Evolutionary conservation across 2,113 vertebrate genomes (phyloP).

Genomic region (Narcine bancroftii): DNA sequence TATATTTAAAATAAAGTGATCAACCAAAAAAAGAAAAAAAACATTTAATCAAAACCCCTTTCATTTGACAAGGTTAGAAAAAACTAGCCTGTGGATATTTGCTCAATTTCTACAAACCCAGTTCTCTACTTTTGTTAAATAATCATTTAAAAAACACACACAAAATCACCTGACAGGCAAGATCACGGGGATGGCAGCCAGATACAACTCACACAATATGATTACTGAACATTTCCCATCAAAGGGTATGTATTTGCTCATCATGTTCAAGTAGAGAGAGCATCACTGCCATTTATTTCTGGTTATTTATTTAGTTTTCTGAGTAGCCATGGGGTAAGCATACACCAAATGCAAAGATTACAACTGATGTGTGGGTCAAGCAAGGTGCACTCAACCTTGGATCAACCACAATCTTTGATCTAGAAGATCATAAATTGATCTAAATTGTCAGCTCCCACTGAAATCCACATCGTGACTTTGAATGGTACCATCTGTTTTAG

Average conservation of each 20-base stretch:
- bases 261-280: background rate
- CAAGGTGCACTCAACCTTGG: background rate
- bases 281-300: background rate
- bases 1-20: too few relatives aligned
- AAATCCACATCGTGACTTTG: background rate
- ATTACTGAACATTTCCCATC: background rate
- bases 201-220: background rate
- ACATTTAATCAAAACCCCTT: too few relatives aligned
- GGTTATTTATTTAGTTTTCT: background rate
- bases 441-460: background rate
- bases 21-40: too few relatives aligned
- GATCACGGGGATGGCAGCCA: background rate
- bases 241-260: background rate
- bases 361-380: background rate
- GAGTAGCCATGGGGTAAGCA: background rate
- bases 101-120: background rate
- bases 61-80: too few relatives aligned
- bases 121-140: conserved; percentile 20
- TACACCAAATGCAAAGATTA: too few relatives aligned
- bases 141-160: background rate
- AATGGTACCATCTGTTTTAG: background rate
- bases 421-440: background rate
- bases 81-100: too few relatives aligned
- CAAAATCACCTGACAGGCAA: background rate
- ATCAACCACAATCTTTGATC: background rate